Conservation (phyloP, 1,140 invertebrate genomes). For the Acromyrmex heyeri region DNA sequence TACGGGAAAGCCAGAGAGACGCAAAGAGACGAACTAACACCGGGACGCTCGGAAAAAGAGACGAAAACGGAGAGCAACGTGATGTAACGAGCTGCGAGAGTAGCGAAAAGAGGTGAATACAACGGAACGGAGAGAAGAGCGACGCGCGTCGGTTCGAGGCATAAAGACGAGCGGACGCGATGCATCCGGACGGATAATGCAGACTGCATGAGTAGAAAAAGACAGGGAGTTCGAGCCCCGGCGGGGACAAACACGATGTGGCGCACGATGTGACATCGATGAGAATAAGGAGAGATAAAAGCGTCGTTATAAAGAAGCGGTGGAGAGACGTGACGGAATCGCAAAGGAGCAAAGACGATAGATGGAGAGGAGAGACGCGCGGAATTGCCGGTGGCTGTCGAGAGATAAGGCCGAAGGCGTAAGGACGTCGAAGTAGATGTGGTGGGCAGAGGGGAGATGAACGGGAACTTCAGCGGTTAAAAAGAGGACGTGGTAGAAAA, state of each 20-base stretch:
- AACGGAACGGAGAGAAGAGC: not conserved
- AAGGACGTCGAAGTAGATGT: slow-evolving; percentile 2
- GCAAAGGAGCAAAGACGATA: not conserved
- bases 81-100: slow-evolving; percentile 22
- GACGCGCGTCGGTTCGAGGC: not conserved
- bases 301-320: slow-evolving; percentile 10
- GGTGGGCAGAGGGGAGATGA: not conserved
- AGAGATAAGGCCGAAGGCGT: slow-evolving; percentile 20
- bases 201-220: not conserved
- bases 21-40: not conserved
- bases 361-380: not conserved
- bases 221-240: not conserved
- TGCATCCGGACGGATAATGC: slow-evolving; percentile 12
- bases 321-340: not conserved
- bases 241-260: slow-evolving; percentile 2
- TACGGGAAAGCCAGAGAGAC: slow-evolving; percentile 5
- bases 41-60: not conserved
- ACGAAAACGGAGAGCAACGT: not conserved
- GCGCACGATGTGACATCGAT: not conserved
- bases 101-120: not conserved
- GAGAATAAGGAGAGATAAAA: slow-evolving; percentile 45
- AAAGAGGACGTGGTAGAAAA: not conserved
- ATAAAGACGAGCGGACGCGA: not conserved
- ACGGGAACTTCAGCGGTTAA: not conserved
- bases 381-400: slow-evolving; percentile 2